Base-by-base conservation (phyloP, 2,888 invertebrate genomes). In the Ophion obscuratus region DNA sequence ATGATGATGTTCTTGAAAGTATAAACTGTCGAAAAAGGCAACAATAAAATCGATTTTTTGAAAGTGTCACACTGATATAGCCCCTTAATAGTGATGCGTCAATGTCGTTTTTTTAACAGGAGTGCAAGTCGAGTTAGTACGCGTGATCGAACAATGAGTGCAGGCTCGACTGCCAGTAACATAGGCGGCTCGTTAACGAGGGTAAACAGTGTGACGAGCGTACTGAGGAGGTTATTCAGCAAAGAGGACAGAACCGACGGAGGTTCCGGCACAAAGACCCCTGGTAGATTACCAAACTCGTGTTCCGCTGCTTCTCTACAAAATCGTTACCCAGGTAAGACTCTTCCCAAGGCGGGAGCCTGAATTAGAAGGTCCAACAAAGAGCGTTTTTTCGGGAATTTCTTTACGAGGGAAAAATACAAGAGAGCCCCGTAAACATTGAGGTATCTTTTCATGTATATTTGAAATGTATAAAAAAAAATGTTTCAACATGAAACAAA, bases 151-250 rank as follows among this genome's bases (percentile, higher is more conserved):
- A 90, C 90, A 10, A 80, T 92, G 24, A 93, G 92, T 78, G 90
- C 89, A 3, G 93, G 94, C 7, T 94, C 94, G 2, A 93, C 92
- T 4, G 88, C 93, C 3, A 94, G 94, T 62, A 94, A 92, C 77
- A 88, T 94, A 36, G 93, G 95, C 80, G 96, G 95, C 17, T 96
- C 96, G 0, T 94, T 98, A 90, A 95, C 97, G 0, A 95, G 97
- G 73, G 96, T 96, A 0, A 96, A 96, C 90, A 97, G 97, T 0
- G 97, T 97, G 57, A 97, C 97, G 0, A 97, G 96, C 14, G 96
- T 97, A 91, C 94, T 98, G 9, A 97, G 97, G 92, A 95, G 97
- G 87, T 95, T 98, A 77, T 97, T 98, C 91, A 97, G 97, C 71
- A 96, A 97, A 85, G 97, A 97, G 87, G 97, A 97, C 67, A 94